phyloP scores from a whole-genome alignment of 1,140 invertebrate species.

The Heliothis virescens region DNA sequence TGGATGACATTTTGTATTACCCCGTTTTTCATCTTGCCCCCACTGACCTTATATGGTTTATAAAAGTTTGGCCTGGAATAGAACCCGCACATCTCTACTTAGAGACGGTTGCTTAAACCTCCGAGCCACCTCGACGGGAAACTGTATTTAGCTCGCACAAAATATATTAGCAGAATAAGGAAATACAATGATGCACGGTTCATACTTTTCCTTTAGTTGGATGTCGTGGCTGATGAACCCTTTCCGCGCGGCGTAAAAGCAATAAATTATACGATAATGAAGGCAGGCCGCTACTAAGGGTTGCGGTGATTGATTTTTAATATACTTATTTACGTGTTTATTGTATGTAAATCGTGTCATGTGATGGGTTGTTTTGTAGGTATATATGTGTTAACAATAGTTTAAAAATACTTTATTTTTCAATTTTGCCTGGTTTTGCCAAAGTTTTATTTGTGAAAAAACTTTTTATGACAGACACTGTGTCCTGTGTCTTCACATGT shows the following conservation, averaged over 20 bases:
- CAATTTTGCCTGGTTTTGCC: too few relatives aligned
- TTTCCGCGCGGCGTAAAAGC: conserved; percentile 52
- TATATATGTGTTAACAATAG: too few relatives aligned
- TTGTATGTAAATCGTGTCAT: not conserved
- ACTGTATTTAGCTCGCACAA: not conserved
- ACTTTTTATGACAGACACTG: not conserved
- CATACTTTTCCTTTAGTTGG: conserved; percentile 51
- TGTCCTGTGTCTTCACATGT: not conserved
- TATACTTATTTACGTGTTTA: not conserved
- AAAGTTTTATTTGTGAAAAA: too few relatives aligned
- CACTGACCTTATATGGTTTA: too few relatives aligned
- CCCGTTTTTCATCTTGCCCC: too few relatives aligned
- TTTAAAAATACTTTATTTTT: too few relatives aligned
- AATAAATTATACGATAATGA: conserved; percentile 63
- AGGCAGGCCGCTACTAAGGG: conserved; percentile 48
- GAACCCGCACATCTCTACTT: too few relatives aligned
- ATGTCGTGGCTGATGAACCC: conserved; percentile 61
- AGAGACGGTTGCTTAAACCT: too few relatives aligned
- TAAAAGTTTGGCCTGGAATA: too few relatives aligned
- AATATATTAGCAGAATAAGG: conserved; percentile 37
- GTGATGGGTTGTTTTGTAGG: not conserved
- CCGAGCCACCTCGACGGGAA: too few relatives aligned
- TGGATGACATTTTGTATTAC: too few relatives aligned
- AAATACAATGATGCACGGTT: conserved; percentile 49
- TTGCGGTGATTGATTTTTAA: conserved; percentile 24